Evolutionary conservation across 2,888 invertebrate genomes (phyloP).

Genomic region (Hirtodrosophila histrioides): DNA sequence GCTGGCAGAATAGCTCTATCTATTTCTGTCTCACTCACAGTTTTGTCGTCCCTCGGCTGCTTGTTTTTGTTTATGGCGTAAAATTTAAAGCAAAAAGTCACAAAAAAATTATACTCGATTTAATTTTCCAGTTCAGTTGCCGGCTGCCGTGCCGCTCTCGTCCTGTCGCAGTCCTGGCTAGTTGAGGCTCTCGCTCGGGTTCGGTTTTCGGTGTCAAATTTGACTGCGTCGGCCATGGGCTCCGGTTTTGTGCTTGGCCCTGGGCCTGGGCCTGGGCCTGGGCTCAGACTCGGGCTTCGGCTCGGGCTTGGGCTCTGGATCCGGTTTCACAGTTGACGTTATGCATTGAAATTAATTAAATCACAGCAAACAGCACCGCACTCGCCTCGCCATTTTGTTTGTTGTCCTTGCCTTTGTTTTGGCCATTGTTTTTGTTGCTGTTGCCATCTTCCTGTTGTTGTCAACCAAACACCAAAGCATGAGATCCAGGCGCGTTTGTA

Average conservation of each 20-base stretch:
- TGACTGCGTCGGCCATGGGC: slow-evolving; percentile 45
- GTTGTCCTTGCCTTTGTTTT: slow-evolving; percentile 39
- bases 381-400: slow-evolving; percentile 38
- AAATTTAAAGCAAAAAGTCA: slow-evolving; percentile 66
- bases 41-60: slow-evolving; percentile 27
- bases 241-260: slow-evolving; percentile 20
- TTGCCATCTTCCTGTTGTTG: slow-evolving; percentile 32
- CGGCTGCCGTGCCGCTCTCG: slow-evolving; percentile 15
- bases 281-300: slow-evolving; percentile 24
- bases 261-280: slow-evolving; percentile 1
- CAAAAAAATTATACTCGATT: slow-evolving; percentile 79
- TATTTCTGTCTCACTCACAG: slow-evolving; percentile 4
- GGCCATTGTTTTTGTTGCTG: slow-evolving; percentile 27
- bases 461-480: slow-evolving; percentile 60
- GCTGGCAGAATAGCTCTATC: slow-evolving; percentile 28
- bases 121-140: slow-evolving; percentile 82
- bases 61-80: slow-evolving; percentile 53
- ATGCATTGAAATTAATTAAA: slow-evolving; percentile 82
- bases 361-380: slow-evolving; percentile 71
- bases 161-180: slow-evolving; percentile 8
- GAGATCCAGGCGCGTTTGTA: slow-evolving; percentile 54
- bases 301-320: slow-evolving; percentile 46
- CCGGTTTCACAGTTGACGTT: slow-evolving; percentile 79
- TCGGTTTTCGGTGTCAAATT: slow-evolving; percentile 65
- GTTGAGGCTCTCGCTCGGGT: slow-evolving; percentile 38